These are phyloP conservation scores for Clavelina lepadiformis DNA, from an alignment of 23 tunicate species.

Conservation along the genomic window DNA sequence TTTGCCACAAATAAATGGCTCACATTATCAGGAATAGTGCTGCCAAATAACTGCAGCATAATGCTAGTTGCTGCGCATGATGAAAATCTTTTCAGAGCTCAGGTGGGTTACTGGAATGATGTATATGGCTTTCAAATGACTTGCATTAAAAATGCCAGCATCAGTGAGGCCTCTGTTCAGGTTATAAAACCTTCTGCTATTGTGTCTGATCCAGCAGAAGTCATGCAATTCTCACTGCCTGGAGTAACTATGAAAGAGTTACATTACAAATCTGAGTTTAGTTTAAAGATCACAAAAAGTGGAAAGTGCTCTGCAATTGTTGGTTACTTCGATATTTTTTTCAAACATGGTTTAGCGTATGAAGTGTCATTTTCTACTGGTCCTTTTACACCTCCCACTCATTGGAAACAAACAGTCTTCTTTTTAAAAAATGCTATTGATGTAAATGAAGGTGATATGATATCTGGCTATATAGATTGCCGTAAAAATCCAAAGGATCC, in stretches of 20 bases:
- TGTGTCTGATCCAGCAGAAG: conserved; percentile 50
- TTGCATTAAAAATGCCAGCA: conserved; percentile 42
- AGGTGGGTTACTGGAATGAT: conserved; percentile 76
- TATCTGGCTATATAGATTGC: conserved; percentile 64
- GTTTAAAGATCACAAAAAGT: conserved; percentile 23
- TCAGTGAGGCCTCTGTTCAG: conserved; percentile 61
- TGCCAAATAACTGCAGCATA: conserved; percentile 56
- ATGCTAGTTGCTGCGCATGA: conserved; percentile 56
- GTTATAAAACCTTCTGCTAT: conserved; percentile 24
- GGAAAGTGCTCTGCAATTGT: conserved; percentile 49
- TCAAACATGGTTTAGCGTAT: conserved; percentile 26
- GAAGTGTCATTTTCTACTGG: conserved; percentile 61
- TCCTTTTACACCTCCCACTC: conserved; percentile 67
- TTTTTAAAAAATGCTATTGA: conserved; percentile 35
- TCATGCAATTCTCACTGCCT: conserved; percentile 19
- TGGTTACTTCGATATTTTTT: conserved; percentile 80
- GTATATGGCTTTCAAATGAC: conserved; percentile 97
- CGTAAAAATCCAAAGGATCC: conserved; percentile 87
- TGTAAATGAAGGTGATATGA: conserved; percentile 37
- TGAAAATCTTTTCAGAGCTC: conserved; percentile 31
- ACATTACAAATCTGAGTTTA: conserved; percentile 52
- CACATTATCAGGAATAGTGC: conserved; percentile 36
- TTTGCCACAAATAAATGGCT: conserved; percentile 81
- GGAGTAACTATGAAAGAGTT: conserved; percentile 39
- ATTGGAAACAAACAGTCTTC: conserved; percentile 94